These are phyloP conservation scores for Liparis tanakae DNA, from an alignment of 2,797 vertebrate genomes.

Conservation along the genomic window DNA sequence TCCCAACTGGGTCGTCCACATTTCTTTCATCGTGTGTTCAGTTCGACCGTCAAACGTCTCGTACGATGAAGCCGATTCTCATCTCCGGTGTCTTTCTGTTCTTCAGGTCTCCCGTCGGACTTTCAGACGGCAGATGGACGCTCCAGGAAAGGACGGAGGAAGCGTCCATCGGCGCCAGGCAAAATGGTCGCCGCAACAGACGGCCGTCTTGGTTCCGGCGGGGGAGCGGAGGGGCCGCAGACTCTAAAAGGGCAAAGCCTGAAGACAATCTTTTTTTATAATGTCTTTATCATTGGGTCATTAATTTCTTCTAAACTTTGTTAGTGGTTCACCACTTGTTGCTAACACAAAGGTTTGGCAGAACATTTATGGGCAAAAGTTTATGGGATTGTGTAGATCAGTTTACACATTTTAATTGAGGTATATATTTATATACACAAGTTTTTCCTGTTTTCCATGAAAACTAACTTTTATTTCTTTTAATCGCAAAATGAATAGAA, in stretches of 20 bases:
- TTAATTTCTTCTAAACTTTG: background rate
- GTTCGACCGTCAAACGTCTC: background rate
- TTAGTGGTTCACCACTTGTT: too few relatives aligned
- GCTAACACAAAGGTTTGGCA: too few relatives aligned
- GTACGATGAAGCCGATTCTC: conserved; percentile 9
- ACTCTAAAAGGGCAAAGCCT: background rate
- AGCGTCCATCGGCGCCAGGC: conserved; percentile 34
- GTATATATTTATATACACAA: too few relatives aligned
- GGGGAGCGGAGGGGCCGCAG: background rate
- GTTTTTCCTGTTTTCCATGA: too few relatives aligned
- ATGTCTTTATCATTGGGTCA: background rate
- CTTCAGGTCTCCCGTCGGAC: conserved; percentile 47
- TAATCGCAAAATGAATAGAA: too few relatives aligned
- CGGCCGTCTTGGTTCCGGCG: conserved; percentile 43
- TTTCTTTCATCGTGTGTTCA: background rate
- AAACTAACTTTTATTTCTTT: too few relatives aligned
- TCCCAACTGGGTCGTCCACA: background rate
- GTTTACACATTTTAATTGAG: background rate
- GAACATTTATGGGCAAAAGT: background rate
- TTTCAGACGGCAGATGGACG: conserved; percentile 6
- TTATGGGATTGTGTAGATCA: background rate
- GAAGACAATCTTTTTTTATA: background rate
- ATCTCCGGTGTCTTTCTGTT: conserved; percentile 9
- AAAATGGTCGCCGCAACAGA: conserved; percentile 16
- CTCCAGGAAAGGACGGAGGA: background rate